Evolutionary conservation across 1,140 invertebrate species (phyloP), one percentile per base, ranked within the genome.

Genomic region (Andricus grossulariae): DNA sequence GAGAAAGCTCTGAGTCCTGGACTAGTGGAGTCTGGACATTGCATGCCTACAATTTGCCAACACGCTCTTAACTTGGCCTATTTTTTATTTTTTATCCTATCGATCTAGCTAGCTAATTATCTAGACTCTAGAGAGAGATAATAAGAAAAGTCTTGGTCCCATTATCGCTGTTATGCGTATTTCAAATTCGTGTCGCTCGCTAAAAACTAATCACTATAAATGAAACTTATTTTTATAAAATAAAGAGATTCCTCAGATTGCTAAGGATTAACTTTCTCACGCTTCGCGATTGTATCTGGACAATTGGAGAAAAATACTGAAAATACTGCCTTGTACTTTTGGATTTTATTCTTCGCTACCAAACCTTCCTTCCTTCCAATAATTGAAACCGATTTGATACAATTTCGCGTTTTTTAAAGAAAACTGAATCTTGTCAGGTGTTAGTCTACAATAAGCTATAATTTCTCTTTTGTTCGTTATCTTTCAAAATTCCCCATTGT

Each of bases 101-200:
- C 19, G 11, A 66, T 39, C 32, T 66, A 66, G 60, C 60, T 39
- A 66, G 39, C 32, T 66, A 66, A 39, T 66, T 66, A 32, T 60
- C 16, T 32, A 66, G 32, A 66, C 25, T 60, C 16, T 32, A 66
- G 32, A 66, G 60, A 66, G 25, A 66, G 39, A 39, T 39, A 66
- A 39, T 39, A 66, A 66, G 60, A 66, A 16, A 66, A 66, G 60
- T 66, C 60, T 66, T 66, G 25, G 60, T 66, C 60, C 60, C 60
- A 16, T 66, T 66, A 66, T 66, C 60, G 60, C 39, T 66, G 60
- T 66, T 39, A 39, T 32, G 16, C 32, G 21, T 66, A 6, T 66
- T 66, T 16, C 25, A 66, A 66, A 66, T 66, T 66, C 25, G 39
- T 66, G 60, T 66, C 60, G 60, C 60, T 39, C 60, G 60, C 60